A percentile compares a stretch with the other conserved stretches of the same genome.
Conservation (phyloP, 2,113 vertebrate species). For the Orientallactaga bullata region DNA sequence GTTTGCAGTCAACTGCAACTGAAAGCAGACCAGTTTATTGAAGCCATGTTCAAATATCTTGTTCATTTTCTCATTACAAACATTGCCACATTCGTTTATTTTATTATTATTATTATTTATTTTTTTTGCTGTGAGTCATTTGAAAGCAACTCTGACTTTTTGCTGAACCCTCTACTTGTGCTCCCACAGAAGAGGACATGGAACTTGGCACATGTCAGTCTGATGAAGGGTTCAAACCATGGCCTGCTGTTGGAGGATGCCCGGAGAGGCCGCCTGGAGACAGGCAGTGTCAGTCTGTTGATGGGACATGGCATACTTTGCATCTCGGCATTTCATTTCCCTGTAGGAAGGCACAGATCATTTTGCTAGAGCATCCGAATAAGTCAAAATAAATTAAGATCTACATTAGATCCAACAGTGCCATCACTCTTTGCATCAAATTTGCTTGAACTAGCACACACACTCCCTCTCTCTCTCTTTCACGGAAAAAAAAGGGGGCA, state of each 20-base stretch:
- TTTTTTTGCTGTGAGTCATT: not conserved
- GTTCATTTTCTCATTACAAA: slow-evolving; percentile 57
- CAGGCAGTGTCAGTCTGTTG: not conserved
- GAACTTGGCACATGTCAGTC: not conserved
- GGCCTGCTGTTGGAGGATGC: not conserved
- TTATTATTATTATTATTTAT: not conserved
- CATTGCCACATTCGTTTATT: not conserved
- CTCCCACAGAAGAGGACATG: not conserved
- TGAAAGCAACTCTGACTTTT: not conserved
- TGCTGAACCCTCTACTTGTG: not conserved
- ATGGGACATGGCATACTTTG: not conserved
- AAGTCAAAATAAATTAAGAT: slow-evolving; percentile 54
- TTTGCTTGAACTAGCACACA: slow-evolving; percentile 38
- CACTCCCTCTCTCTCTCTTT: not conserved
- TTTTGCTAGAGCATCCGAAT: slow-evolving; percentile 16
- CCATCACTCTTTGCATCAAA: not conserved
- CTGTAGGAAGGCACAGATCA: not conserved
- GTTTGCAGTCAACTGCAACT: not conserved
- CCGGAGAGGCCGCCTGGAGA: not conserved
- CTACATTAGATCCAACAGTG: slow-evolving; percentile 22
- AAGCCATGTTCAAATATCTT: not conserved
- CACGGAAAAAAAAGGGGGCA: not conserved
- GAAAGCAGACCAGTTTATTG: not conserved
- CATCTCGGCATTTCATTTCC: not conserved
- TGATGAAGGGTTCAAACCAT: not conserved